Base-by-base conservation (phyloP, 2,113 vertebrate genomes). In the Misgurnus anguillicaudatus region DNA sequence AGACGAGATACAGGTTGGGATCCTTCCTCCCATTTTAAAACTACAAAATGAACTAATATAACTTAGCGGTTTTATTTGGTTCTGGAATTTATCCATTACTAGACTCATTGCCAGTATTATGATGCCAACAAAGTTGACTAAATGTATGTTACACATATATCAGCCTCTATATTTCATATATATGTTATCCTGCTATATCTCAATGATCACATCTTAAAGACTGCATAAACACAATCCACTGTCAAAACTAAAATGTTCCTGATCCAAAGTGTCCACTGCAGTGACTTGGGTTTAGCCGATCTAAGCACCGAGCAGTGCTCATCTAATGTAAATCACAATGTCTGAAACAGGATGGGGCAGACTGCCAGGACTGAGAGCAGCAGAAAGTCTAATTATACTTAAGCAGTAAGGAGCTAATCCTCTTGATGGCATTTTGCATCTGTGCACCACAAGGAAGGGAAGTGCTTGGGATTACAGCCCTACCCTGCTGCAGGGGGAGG, bases 391-490 rank as follows among this genome's bases (percentile, higher is more conserved):
- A 67, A 89, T 78, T 86, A 80, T 82, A 55, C 75, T 87, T 55
- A 75, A 42, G 76, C 77, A 58, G 82, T 80, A 76, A 13, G 41
- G 78, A 19, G 82, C 76, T 86, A 86, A 88, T 88, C 75, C 60
- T 86, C 85, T 90, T 88, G 70, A 79, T 86, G 86, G 84, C 81
- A 69, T 88, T 83, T 90, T 87, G 85, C 83, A 85, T 87, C 81
- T 83, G 84, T 65, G 83, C 60, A 75, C 85, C 64, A 79, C 8
- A 81, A 78, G 82, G 73, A 68, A 16, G 42, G 21, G 48, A 62
- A 19, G 62, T n/a, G 41, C 64, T 62, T 63, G 60, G 48, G 72
- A 83, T 74, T 77, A 75, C 42, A 9, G 80, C 17, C 53, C 53
- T 57, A 17, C 6, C 19, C 14, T 57, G 5, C 51, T 5, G 51